Percentiles rank a stretch among this genome's conserved stretches.
phyloP scores from a whole-genome alignment of 2,113 vertebrate genomes.

The Gadus chalcogrammus region DNA sequence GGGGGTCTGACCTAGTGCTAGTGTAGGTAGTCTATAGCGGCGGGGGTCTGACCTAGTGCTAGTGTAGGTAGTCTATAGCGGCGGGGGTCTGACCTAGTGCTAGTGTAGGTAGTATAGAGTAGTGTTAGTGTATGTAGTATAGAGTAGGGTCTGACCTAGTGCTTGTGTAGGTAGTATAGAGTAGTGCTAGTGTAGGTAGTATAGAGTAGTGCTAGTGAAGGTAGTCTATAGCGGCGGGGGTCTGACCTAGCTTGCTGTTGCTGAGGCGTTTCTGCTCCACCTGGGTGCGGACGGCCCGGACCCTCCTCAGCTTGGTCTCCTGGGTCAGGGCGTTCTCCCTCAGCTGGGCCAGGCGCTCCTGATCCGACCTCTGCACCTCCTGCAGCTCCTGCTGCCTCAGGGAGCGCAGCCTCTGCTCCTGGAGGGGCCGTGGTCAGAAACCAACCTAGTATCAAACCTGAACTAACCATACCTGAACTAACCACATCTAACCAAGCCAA shows the following conservation, averaged over 20 bases:
- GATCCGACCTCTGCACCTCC: slow-evolving; percentile 75
- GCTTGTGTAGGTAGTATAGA: no score
- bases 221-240: no score
- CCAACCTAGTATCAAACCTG: not conserved
- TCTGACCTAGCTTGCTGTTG: slow-evolving; percentile 86
- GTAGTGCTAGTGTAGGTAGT: no score
- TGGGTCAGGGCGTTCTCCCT: slow-evolving; percentile 88
- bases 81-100: slow-evolving; percentile 74
- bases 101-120: no score
- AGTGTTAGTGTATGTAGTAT: no score
- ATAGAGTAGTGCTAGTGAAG: no score
- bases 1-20: slow-evolving; percentile 69
- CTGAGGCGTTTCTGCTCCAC: slow-evolving; percentile 90
- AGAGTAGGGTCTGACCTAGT: no score
- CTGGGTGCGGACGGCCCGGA: slow-evolving; percentile 85
- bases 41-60: no score
- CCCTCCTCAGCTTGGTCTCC: slow-evolving; percentile 88
- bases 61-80: not conserved
- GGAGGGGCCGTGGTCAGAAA: not conserved
- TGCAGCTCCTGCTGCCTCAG: slow-evolving; percentile 59
- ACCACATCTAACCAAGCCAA: no score
- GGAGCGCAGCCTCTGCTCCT: slow-evolving; percentile 48
- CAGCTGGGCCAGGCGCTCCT: slow-evolving; percentile 83
- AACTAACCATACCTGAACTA: not conserved
- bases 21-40: no score